These are phyloP conservation scores for Phyllopteryx taeniolatus DNA, from an alignment of 2,113 vertebrate species.

Conservation along the genomic window DNA sequence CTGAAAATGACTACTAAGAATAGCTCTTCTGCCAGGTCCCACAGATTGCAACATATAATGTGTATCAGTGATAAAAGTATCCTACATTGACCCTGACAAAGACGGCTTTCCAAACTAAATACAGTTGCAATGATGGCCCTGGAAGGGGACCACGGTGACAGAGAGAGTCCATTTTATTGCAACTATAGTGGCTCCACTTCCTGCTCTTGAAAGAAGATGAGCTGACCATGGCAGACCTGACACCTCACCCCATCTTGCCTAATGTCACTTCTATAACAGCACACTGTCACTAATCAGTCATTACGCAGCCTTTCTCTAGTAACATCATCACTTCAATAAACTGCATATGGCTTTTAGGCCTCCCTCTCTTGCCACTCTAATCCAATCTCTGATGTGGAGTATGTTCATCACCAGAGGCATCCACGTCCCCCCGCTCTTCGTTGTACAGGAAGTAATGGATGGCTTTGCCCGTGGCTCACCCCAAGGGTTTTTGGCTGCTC, in stretches of 20 bases:
- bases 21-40: conserved; percentile 22
- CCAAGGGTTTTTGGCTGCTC: conserved; percentile 46
- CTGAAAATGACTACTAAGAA: conserved; percentile 21
- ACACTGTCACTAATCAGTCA: conserved; percentile 61
- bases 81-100: conserved; percentile 42
- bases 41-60: conserved; percentile 36
- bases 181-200: conserved; percentile 28
- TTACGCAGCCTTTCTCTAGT: conserved; percentile 56
- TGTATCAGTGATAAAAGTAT: conserved; percentile 47
- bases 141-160: conserved; percentile 28
- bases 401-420: conserved; percentile 67
- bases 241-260: conserved; percentile 38
- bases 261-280: conserved; percentile 53
- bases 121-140: conserved; percentile 47
- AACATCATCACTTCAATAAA: conserved; percentile 76
- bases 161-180: conserved; percentile 28
- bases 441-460: conserved; percentile 63
- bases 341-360: conserved; percentile 67
- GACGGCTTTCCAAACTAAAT: conserved; percentile 22
- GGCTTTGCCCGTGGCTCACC: conserved; percentile 51
- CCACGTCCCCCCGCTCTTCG: conserved; percentile 42
- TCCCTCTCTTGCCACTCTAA: conserved; percentile 70
- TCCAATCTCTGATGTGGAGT: conserved; percentile 71
- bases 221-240: conserved; percentile 47
- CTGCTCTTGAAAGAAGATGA: conserved; percentile 44